phyloP scores from a whole-genome alignment of 2,113 vertebrate genomes.

The Micronisus gabar region DNA sequence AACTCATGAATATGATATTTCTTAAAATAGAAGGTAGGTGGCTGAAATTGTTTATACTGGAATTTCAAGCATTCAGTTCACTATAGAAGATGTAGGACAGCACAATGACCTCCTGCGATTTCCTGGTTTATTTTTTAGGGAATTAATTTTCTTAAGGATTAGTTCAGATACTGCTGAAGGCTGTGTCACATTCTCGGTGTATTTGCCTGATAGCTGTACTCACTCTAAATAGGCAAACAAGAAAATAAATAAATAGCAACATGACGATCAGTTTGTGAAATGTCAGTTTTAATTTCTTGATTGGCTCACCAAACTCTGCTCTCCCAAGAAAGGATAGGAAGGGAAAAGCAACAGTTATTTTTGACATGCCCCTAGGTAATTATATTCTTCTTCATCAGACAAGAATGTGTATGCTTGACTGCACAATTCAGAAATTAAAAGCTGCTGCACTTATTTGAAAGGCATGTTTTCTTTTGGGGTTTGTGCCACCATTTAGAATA shows the following conservation, averaged over 20 bases:
- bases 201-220: slow-evolving; percentile 18
- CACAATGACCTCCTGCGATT: neutral
- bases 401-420: slow-evolving; percentile 36
- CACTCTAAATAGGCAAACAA: slow-evolving; percentile 21
- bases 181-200: neutral
- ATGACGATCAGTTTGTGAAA: slow-evolving; percentile 47
- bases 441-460: slow-evolving; percentile 39
- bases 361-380: slow-evolving; percentile 49
- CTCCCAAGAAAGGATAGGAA: slow-evolving; percentile 25
- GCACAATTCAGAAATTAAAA: slow-evolving; percentile 44
- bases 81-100: neutral
- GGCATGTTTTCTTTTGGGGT: slow-evolving; percentile 45
- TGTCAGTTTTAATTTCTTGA: slow-evolving; percentile 72
- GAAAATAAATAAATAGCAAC: neutral
- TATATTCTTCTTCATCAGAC: slow-evolving; percentile 48
- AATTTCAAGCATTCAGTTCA: neutral
- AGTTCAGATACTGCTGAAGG: neutral
- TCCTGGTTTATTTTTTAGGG: neutral
- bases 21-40: neutral
- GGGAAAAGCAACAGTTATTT: slow-evolving; percentile 53
- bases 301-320: slow-evolving; percentile 51
- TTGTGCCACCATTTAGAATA: slow-evolving; percentile 51
- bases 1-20: neutral
- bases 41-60: neutral
- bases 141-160: slow-evolving; percentile 26